Evolutionary conservation across 2,888 invertebrate species (phyloP).

Genomic region (Ashinkailepas kermadecensis): DNA sequence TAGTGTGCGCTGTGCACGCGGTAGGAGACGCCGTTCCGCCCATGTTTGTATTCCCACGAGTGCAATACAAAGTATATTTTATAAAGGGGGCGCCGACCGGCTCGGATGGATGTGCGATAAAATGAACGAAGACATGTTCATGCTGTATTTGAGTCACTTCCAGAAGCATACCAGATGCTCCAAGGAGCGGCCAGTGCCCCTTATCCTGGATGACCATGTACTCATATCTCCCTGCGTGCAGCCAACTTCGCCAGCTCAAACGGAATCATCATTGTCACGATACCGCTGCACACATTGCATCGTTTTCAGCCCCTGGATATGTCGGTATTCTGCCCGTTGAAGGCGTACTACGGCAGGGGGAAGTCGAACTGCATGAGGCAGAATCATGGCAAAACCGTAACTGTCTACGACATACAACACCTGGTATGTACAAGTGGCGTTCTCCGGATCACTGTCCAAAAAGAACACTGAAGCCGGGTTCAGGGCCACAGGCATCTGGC

Average conservation of each 20-base stretch:
- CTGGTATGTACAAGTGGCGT: too few relatives aligned
- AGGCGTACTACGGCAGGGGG: too few relatives aligned
- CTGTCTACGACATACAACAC: too few relatives aligned
- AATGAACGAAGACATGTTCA: not conserved
- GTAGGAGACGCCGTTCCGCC: not conserved
- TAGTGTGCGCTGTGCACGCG: not conserved
- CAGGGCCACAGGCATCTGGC: too few relatives aligned
- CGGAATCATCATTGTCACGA: not conserved
- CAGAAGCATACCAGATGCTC: not conserved
- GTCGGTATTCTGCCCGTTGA: not conserved
- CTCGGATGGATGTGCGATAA: not conserved
- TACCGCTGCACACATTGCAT: not conserved
- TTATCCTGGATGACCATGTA: not conserved
- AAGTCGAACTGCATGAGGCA: too few relatives aligned
- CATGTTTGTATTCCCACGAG: not conserved
- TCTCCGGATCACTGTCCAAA: too few relatives aligned
- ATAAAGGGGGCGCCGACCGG: not conserved
- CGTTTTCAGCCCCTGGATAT: not conserved
- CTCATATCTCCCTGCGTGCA: not conserved
- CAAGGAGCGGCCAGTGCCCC: not conserved
- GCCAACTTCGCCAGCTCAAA: not conserved
- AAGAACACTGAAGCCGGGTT: too few relatives aligned
- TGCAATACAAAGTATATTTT: not conserved
- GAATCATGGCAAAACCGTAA: too few relatives aligned
- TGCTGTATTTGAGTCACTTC: not conserved